phyloP scores from a whole-genome alignment of 92 coral and sea anemone species.

The Chrysogorgia sp. region DNA sequence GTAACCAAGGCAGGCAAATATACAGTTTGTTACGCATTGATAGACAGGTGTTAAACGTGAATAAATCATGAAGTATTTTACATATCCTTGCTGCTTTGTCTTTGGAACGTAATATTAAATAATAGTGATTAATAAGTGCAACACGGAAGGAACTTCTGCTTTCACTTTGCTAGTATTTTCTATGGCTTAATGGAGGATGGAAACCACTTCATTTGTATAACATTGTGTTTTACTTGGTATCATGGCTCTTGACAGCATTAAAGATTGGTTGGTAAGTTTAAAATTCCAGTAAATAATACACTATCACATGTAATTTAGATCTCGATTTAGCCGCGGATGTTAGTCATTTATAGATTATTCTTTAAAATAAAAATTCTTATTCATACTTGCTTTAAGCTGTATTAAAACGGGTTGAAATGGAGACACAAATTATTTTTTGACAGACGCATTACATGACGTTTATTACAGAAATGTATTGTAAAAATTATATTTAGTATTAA shows the following conservation, averaged over 20 bases:
- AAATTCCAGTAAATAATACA: neutral
- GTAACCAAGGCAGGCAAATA: conserved; percentile 24
- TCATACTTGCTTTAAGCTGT: too few species aligned
- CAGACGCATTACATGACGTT: too few species aligned
- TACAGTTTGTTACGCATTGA: neutral
- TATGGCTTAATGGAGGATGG: neutral
- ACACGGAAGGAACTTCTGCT: conserved; percentile 26
- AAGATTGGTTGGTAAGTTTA: conserved; percentile 49
- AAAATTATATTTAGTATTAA: too few species aligned
- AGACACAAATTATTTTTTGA: too few species aligned
- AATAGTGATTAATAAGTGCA: too few species aligned
- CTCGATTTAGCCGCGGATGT: too few species aligned
- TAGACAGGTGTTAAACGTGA: conserved; percentile 27
- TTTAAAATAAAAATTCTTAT: too few species aligned
- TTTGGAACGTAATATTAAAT: neutral
- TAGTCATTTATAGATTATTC: too few species aligned
- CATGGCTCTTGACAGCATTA: conserved; percentile 37
- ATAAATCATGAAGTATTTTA: conserved; percentile 21
- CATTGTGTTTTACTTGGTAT: neutral
- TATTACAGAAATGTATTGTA: too few species aligned
- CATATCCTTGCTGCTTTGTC: neutral
- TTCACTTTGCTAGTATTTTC: neutral
- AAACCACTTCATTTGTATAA: neutral
- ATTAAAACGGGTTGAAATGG: too few species aligned
- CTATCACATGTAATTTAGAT: too few species aligned